Percentiles rank a stretch among this genome's conserved stretches.
phyloP scores from a whole-genome alignment of 2,113 vertebrate genomes.

The Labeo catla region DNA sequence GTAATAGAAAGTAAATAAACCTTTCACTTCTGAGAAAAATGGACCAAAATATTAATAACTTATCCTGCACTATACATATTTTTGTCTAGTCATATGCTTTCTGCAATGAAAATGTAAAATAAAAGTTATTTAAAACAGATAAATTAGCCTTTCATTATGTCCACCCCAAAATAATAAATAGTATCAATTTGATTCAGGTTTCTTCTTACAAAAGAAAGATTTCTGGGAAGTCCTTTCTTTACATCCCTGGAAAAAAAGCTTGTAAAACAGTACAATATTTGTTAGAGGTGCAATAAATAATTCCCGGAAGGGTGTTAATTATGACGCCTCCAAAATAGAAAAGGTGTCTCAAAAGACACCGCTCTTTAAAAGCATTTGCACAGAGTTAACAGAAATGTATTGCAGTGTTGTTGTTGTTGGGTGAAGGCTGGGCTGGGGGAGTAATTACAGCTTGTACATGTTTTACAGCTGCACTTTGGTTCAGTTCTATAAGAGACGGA shows the following conservation, averaged over 20 bases:
- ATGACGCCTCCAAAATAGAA: not conserved
- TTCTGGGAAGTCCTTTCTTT: not conserved
- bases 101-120: not conserved
- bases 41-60: not conserved
- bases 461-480: slow-evolving; percentile 26
- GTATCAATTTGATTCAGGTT: not conserved
- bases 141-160: not conserved
- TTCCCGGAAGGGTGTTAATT: not conserved
- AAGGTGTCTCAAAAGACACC: slow-evolving; percentile 3
- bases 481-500: not conserved
- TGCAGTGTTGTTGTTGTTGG: slow-evolving; percentile 5
- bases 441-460: slow-evolving; percentile 8
- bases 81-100: not conserved
- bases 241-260: not conserved
- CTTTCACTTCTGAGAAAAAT: not conserved
- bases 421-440: not conserved
- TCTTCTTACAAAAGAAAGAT: not conserved
- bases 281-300: not conserved
- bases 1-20: no score
- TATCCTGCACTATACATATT: not conserved
- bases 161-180: not conserved
- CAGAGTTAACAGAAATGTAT: not conserved
- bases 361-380: slow-evolving; percentile 19
- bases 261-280: not conserved
- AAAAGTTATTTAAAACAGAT: not conserved